Percentiles rank a stretch among this genome's conserved stretches.
Evolutionary conservation across 2,888 invertebrate species (phyloP).

Genomic region (Drosophila paracracens): DNA sequence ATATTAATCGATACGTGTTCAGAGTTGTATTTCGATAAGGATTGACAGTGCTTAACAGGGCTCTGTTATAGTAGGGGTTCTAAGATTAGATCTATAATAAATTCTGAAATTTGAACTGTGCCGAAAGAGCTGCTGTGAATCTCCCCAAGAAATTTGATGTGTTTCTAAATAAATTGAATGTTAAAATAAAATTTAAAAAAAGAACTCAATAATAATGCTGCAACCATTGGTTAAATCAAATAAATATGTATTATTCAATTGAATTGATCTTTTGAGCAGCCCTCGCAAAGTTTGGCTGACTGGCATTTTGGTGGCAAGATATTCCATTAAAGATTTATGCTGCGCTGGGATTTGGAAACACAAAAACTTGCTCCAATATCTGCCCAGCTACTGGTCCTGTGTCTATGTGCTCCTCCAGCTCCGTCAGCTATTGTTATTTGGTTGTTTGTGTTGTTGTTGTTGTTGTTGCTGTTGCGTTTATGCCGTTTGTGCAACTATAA

Average conservation of each 20-base stretch:
- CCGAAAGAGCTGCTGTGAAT: background rate
- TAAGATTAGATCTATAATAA: no score
- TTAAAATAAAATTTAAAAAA: background rate
- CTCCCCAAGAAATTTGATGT: background rate
- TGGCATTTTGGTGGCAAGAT: conserved; percentile 50
- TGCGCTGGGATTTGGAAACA: conserved; percentile 58
- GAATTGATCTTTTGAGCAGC: conserved; percentile 8
- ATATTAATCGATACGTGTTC: background rate
- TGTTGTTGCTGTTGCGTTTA: conserved; percentile 52
- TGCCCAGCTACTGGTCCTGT: conserved; percentile 5
- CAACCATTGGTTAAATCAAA: background rate
- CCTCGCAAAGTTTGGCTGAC: conserved; percentile 36
- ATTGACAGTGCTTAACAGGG: background rate
- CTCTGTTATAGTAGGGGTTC: background rate
- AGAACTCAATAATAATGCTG: background rate
- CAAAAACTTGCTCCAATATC: conserved; percentile 57
- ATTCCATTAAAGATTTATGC: conserved; percentile 68
- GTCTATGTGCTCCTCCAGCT: conserved; percentile 3
- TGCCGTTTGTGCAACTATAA: conserved; percentile 73
- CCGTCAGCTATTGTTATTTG: conserved; percentile 22
- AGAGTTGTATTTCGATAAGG: background rate
- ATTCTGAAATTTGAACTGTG: background rate
- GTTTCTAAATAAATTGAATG: background rate
- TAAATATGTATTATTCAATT: background rate
- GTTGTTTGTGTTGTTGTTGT: conserved; percentile 18